Conservation (phyloP, 2,113 vertebrate species). For the Tor tambroides region DNA sequence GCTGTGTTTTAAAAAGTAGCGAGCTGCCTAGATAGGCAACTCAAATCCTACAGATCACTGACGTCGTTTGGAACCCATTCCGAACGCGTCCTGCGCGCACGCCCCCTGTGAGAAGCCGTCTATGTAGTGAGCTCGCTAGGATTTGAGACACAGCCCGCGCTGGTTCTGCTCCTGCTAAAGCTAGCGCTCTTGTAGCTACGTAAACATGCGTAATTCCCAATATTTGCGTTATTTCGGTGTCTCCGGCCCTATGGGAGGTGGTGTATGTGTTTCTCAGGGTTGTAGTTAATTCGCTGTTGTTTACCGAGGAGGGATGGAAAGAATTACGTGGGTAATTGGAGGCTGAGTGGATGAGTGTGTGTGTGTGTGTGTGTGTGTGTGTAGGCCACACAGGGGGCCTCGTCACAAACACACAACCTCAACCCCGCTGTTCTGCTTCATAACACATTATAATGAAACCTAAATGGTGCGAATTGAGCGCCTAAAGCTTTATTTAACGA, state of each 20-base stretch:
- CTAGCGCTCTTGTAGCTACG: slow-evolving; percentile 22
- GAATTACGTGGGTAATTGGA: slow-evolving; percentile 53
- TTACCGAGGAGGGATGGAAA: slow-evolving; percentile 25
- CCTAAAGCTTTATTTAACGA: background rate
- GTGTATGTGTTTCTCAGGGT: background rate
- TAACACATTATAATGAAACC: background rate
- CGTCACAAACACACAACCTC: background rate
- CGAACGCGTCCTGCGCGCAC: background rate
- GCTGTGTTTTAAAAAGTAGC: background rate
- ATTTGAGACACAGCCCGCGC: background rate
- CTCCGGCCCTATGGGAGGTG: background rate
- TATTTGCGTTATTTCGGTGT: background rate
- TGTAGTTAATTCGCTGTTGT: slow-evolving; percentile 23
- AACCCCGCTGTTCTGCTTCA: background rate
- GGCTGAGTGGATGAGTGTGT: slow-evolving; percentile 23
- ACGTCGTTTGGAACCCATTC: background rate
- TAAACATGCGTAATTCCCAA: background rate
- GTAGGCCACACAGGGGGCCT: slow-evolving; percentile 30
- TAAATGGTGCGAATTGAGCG: background rate
- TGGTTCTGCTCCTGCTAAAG: slow-evolving; percentile 11
- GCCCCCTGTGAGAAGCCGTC: background rate
- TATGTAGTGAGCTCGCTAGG: background rate
- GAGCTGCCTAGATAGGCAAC: background rate
- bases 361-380: slow-evolving; percentile 18
- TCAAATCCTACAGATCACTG: background rate